These are phyloP conservation scores for Chymomyza caudatula DNA, from an alignment of 2,888 invertebrate genomes.

Conservation along the genomic window DNA sequence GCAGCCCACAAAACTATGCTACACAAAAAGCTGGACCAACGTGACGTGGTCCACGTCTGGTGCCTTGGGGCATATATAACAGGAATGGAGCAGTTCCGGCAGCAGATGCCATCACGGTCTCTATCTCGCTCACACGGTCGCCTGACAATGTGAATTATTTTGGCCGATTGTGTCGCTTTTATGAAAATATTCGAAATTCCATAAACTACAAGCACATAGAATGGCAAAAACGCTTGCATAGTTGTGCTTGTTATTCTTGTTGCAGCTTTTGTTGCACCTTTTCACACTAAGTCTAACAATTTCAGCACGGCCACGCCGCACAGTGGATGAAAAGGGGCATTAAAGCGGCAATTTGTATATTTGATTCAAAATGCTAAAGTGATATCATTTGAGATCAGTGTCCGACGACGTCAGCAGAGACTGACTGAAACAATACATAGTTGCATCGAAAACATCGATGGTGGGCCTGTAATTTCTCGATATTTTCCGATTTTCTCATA, in stretches of 20 bases:
- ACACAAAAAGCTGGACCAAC: constrained; percentile 29
- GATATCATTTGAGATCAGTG: too few species aligned
- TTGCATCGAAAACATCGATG: too few species aligned
- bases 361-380: constrained; percentile 32
- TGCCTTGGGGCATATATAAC: not conserved
- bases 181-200: constrained; percentile 49
- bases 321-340: not conserved
- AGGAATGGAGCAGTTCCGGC: not conserved
- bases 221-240: constrained; percentile 14
- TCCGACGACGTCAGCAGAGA: too few species aligned
- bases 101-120: not conserved
- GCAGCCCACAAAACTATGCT: constrained; percentile 43
- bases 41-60: not conserved
- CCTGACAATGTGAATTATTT: constrained; percentile 56
- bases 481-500: too few species aligned
- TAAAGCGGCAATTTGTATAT: not conserved
- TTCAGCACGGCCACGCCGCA: not conserved
- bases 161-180: constrained; percentile 48
- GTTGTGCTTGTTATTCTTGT: not conserved
- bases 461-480: too few species aligned
- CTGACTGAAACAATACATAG: too few species aligned
- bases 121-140: constrained; percentile 1
- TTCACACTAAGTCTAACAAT: not conserved
- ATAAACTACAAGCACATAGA: constrained; percentile 25
- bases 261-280: constrained; percentile 5